Conservation (phyloP, 2,113 vertebrate genomes). For the Malurus elegans region DNA sequence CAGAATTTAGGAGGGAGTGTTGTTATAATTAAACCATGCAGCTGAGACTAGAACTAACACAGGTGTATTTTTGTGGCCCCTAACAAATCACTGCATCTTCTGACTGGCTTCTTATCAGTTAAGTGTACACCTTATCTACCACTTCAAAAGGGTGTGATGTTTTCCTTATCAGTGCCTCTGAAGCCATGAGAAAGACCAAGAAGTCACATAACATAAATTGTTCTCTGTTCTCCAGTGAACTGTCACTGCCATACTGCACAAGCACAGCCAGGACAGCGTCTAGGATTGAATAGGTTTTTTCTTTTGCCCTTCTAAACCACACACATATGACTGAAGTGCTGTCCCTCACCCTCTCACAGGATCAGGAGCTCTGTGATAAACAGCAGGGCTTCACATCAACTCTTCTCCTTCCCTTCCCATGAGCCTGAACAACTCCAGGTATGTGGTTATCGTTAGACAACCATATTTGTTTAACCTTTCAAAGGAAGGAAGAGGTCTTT, state of each 20-base stretch:
- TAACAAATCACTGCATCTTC: conserved; percentile 25
- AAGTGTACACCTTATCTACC: conserved; percentile 2
- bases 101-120: conserved; percentile 19
- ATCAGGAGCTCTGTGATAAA: not conserved
- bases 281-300: not conserved
- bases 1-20: not conserved
- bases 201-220: not conserved
- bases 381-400: not conserved
- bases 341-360: not conserved
- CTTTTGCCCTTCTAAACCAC: not conserved
- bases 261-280: not conserved
- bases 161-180: conserved; percentile 15
- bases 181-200: conserved; percentile 9
- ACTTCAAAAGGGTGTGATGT: conserved; percentile 8
- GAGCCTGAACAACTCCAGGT: not conserved
- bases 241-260: not conserved
- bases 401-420: not conserved
- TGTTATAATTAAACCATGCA: not conserved
- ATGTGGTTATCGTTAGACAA: conserved; percentile 9
- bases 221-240: not conserved
- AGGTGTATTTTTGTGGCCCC: not conserved
- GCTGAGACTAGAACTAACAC: not conserved
- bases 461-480: conserved; percentile 51
- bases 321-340: not conserved
- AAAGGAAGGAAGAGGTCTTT: conserved; percentile 55